Evolutionary conservation across 2,888 invertebrate species (phyloP), one percentile per base, ranked within the genome.

Genomic region (Drosophila histrio): DNA sequence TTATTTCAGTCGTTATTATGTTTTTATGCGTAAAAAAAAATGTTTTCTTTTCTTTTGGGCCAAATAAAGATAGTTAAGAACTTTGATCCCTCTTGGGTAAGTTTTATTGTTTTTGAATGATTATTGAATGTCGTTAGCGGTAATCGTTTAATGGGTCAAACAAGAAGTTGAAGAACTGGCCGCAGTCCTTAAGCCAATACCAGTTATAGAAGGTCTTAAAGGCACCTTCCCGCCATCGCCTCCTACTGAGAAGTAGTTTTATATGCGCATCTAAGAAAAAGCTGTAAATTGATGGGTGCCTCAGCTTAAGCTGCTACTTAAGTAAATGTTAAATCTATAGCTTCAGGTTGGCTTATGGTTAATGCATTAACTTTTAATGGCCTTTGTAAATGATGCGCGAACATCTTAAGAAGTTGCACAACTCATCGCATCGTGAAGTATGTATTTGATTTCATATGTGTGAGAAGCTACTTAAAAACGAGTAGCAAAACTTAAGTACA

Each of bases 41-140:
- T 24, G 38, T 50, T 49, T 52, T 60, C 43, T 58, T 58, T 57
- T 34, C n/a, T 15, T 39, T 19, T 24, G 9, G 17, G 26, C 24
- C 13, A 21, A 34, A 30, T 56, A 39, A 32, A 34, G 47, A 22
- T 57, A 34, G 54, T 1, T 7, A 19, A 44, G 49, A 62, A 63
- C 49, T 53, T 57, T 41, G 17, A 49, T 41, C 28, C 41, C 39
- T 47, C 22, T 47, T 54, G 47, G 32, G 41, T 24, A 30, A 21
- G 19, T 67, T 77, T 75, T 53, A 68, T 69, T 68, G 61, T 52
- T 57, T 61, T 70, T 64, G 62, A 79, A 77, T 68, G 54, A 50
- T 79, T 73, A 64, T 70, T 52, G 49, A 54, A 62, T 66, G 64
- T 67, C 64, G 70, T 70, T 65, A 74, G 67, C 60, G 74, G 58